Evolutionary conservation across 2,888 invertebrate genomes (phyloP), one percentile per base, ranked within the genome.

Genomic region (Archips crataeganus): DNA sequence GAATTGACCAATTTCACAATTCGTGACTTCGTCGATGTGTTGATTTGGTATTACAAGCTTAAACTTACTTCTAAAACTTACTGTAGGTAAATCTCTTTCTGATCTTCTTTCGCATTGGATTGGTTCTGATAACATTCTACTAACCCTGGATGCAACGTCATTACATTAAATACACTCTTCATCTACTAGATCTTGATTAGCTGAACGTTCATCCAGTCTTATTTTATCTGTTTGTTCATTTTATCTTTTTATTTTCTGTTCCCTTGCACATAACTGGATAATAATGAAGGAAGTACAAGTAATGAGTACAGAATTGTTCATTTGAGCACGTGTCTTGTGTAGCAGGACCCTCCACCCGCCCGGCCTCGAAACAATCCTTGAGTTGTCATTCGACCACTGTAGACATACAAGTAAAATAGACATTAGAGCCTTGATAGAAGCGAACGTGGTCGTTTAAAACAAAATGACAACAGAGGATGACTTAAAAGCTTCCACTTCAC

Each of bases 241-340:
- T 90, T 84, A 86, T 80, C 88, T 87, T 90, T 87, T 85, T 84
- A 87, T 90, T 88, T 89, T 92, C 88, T 92, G 86, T 88, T 73
- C 90, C 92, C 91, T 92, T 90, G 93, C 93, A 93, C 93, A 84
- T 83, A 85, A 83, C 88, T 79, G 93, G 91, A 91, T 85, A 87
- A 85, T 84, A 82, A 86, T 83, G 82, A 93, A 94, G 94, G 94
- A 94, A 94, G 94, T 94, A 94, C 94, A 94, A 94, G 94, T 94
- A 94, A 93, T 92, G 87, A 92, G 89, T 93, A 90, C 86, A 92
- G 85, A 90, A 88, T 91, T 92, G 89, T 89, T 92, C 88, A 89
- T 87, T 84, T 88, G 87, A 87, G 93, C 93, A 93, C 93, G 93
- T 92, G 93, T 91, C 91, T 92, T 93, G 92, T 90, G 87, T 93